A percentile compares a stretch with the other conserved stretches of the same genome.
Conservation (phyloP, 2,113 vertebrate genomes). For the Puffinus mauretanicus region DNA sequence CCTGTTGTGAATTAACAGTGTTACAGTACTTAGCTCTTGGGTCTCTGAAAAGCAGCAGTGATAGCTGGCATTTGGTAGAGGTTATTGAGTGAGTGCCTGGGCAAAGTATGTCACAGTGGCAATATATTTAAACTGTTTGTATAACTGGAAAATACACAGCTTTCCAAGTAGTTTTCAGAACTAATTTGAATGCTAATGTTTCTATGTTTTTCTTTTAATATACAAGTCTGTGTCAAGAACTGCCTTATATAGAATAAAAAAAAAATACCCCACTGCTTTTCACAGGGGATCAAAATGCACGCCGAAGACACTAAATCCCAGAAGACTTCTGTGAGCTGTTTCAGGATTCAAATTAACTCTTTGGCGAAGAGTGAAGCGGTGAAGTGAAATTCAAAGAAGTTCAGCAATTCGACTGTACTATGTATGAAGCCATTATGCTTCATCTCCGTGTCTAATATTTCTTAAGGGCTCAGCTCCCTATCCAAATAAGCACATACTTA, state of each 20-base stretch:
- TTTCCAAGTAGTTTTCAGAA: background rate
- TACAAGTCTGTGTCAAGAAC: background rate
- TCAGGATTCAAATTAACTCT: background rate
- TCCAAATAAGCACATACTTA: background rate
- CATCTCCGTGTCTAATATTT: background rate
- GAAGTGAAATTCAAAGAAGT: background rate
- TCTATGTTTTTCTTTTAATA: background rate
- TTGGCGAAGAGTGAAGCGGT: background rate
- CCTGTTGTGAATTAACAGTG: background rate
- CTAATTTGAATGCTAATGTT: background rate
- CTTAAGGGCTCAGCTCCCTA: background rate
- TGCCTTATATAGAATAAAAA: background rate
- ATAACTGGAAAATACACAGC: background rate
- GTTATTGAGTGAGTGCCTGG: background rate
- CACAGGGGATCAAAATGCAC: background rate
- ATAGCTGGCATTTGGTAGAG: background rate
- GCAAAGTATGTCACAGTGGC: background rate
- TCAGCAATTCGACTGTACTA: background rate
- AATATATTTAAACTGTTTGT: background rate
- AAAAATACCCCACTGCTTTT: background rate
- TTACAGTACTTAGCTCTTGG: background rate
- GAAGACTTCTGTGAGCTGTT: background rate
- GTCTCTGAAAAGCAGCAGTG: background rate
- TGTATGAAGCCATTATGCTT: background rate
- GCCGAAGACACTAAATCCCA: background rate